phyloP scores from a whole-genome alignment of 1,140 invertebrate species.

The Dufourea novaeangliae region DNA sequence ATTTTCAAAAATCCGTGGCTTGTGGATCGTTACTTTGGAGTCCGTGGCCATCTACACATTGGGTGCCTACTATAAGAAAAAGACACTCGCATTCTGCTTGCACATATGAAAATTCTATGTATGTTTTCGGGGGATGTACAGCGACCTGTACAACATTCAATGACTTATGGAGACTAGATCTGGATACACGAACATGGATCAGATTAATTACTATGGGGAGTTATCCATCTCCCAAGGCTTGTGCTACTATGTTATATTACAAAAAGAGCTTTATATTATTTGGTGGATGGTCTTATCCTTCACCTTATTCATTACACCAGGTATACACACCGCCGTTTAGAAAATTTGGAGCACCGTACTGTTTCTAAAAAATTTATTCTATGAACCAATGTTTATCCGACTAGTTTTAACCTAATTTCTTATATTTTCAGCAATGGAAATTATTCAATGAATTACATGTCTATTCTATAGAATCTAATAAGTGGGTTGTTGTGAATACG shows the following conservation, averaged over 20 bases:
- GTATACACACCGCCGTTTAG: slow-evolving; percentile 77
- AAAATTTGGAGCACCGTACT: no score
- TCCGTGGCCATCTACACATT: slow-evolving; percentile 81
- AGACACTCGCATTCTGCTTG: slow-evolving; percentile 96
- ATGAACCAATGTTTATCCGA: background rate
- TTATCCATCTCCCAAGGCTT: slow-evolving; percentile 98
- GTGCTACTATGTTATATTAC: slow-evolving; percentile 94
- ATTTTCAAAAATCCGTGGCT: slow-evolving; percentile 86
- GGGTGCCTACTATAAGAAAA: slow-evolving; percentile 88
- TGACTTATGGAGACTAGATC: slow-evolving; percentile 97
- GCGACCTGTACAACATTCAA: slow-evolving; percentile 97
- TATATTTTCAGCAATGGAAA: slow-evolving; percentile 84
- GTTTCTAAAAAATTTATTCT: background rate
- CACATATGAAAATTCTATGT: slow-evolving; percentile 92
- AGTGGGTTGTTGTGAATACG: slow-evolving; percentile 90
- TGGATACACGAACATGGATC: slow-evolving; percentile 91
- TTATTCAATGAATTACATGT: slow-evolving; percentile 97
- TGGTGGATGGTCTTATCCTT: slow-evolving; percentile 98
- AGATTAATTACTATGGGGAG: slow-evolving; percentile 91
- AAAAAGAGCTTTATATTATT: slow-evolving; percentile 93
- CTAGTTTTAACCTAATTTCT: background rate
- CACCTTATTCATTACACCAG: slow-evolving; percentile 94
- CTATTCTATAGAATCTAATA: slow-evolving; percentile 91
- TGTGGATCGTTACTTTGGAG: slow-evolving; percentile 88
- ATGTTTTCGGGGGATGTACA: slow-evolving; percentile 98